Evolutionary conservation across 2,888 invertebrate genomes (phyloP), one percentile per base, ranked within the genome.

Genomic region (Hermaeophaga mercurialis): DNA sequence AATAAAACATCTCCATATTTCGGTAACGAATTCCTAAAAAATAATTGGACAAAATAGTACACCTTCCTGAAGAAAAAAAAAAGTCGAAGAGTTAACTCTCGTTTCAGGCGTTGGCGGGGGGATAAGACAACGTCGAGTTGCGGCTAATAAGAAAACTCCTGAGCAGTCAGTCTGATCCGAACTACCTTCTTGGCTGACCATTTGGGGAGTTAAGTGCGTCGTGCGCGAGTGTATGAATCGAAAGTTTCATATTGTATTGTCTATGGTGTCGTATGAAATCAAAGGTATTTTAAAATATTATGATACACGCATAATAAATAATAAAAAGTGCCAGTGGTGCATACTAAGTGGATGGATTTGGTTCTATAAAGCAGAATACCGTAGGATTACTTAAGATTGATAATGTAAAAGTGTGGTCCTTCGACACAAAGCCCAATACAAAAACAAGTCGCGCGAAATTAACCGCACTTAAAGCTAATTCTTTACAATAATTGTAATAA

Each of bases 281-380:
- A 28, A 57, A 55, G 56, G 56, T 57, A 60, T 19, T 38, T 54
- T 48, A n/a, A 26, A 41, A 19, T 38, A 15, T 48, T 48, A 48
- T 48, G 48, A 48, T 38, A 48, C 24, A 14, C 9, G 34, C 46
- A 14, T 44, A 38, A 15, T 48, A 38, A 11, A 15, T 48, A 48
- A 48, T 48, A 28, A 38, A 52, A 56, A 59, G 59, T 59, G 59
- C 54, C 22, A 45, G 53, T 56, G 59, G 41, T 50, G 41, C 50
- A 52, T 39, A 46, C 33, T 36, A 34, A 59, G 56, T 59, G 59
- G 49, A 41, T 36, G 59, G 56, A 56, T 56, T 49, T 53, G 38
- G 56, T 24, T 8, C 24, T 19, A 38, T 31, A 22, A 44, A 26
- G 39, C 49, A 26, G 43, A 44, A 31, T 45, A 43, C 22, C 36